These are phyloP conservation scores for Schizotus pectinicornis DNA, from an alignment of 2,888 invertebrate genomes.

Conservation along the genomic window DNA sequence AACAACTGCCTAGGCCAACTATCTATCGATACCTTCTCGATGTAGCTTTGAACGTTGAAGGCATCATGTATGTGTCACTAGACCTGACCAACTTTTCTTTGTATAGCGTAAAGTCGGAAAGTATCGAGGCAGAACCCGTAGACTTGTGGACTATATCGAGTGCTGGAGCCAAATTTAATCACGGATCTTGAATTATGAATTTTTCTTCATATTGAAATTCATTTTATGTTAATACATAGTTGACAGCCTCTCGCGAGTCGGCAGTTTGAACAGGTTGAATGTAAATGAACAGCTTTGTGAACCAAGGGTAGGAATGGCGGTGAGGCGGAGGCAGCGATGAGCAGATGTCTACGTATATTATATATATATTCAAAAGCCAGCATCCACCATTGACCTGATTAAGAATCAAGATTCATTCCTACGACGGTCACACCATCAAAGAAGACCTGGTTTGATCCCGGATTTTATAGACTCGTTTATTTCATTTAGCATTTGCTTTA, in stretches of 20 bases:
- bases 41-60: too few species aligned
- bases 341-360: conserved; percentile 2
- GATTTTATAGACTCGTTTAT: too few species aligned
- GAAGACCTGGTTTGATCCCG: background rate
- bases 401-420: background rate
- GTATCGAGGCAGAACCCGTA: background rate
- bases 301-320: conserved; percentile 2
- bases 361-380: conserved; percentile 20
- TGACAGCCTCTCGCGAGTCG: conserved; percentile 29
- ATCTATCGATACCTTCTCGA: too few species aligned
- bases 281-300: conserved; percentile 36
- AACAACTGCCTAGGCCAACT: too few species aligned
- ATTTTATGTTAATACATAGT: conserved; percentile 32
- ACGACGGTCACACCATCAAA: conserved; percentile 9
- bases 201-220: conserved; percentile 31
- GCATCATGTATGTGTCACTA: too few species aligned
- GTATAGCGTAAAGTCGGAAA: background rate
- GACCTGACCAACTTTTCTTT: too few species aligned
- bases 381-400: conserved; percentile 9
- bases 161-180: conserved; percentile 30
- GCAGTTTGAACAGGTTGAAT: conserved; percentile 30
- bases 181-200: conserved; percentile 25
- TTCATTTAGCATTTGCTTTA: too few species aligned
- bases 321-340: conserved; percentile 1
- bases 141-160: conserved; percentile 9